A percentile compares a stretch with the other conserved stretches of the same genome.
Conservation (phyloP, 2,113 vertebrate genomes). For the Pterophyllum scalare region DNA sequence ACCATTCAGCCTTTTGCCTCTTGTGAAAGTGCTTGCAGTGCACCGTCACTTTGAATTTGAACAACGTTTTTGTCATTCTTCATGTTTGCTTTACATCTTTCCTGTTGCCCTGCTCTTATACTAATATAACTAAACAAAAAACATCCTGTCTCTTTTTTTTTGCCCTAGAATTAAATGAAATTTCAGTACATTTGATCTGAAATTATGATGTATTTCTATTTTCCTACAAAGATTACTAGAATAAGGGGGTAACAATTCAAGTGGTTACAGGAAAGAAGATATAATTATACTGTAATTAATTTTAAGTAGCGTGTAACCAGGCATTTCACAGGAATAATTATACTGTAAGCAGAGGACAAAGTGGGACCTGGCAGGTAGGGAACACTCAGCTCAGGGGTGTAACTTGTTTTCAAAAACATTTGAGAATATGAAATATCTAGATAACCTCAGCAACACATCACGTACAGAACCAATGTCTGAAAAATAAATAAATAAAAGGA, state of each 20-base stretch:
- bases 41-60: not conserved
- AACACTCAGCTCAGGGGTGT: too few relatives aligned
- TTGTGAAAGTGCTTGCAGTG: not conserved
- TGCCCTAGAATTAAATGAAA: not conserved
- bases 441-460: not conserved
- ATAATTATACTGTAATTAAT: not conserved
- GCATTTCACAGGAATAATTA: too few relatives aligned
- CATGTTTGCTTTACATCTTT: not conserved
- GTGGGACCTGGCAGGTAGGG: not conserved
- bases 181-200: not conserved
- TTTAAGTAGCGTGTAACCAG: fast-evolving
- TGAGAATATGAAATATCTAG: not conserved
- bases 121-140: not conserved
- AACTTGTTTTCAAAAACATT: not conserved
- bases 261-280: not conserved
- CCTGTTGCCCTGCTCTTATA: not conserved
- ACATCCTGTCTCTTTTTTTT: not conserved
- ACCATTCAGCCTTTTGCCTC: not conserved
- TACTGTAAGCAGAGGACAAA: too few relatives aligned
- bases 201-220: too few relatives aligned
- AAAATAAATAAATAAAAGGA: not conserved
- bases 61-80: too few relatives aligned
- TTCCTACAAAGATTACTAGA: too few relatives aligned
- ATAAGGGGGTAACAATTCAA: too few relatives aligned
- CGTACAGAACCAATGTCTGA: not conserved